These are phyloP conservation scores for Pampusana beccarii DNA, from an alignment of 2,113 vertebrate species.

Conservation along the genomic window DNA sequence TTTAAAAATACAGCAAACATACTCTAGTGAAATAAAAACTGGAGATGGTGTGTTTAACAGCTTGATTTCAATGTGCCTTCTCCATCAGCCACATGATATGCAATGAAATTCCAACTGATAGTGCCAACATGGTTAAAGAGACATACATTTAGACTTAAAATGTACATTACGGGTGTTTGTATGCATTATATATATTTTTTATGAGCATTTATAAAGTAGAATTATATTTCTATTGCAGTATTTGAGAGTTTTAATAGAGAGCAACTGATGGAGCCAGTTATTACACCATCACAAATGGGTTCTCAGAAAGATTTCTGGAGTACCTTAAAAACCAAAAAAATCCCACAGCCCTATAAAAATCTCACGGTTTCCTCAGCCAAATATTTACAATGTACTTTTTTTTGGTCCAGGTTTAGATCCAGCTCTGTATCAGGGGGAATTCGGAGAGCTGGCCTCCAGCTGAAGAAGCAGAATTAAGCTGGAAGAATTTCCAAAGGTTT, in stretches of 20 bases:
- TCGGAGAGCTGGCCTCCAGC: background rate
- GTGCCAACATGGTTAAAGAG: background rate
- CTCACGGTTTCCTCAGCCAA: background rate
- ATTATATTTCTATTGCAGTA: slow-evolving; percentile 26
- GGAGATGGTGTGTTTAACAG: slow-evolving; percentile 51
- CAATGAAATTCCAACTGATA: slow-evolving; percentile 32
- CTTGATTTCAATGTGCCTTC: slow-evolving; percentile 49
- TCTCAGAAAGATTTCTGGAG: slow-evolving; percentile 15
- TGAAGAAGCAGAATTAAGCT: background rate
- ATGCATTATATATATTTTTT: background rate
- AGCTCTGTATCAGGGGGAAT: background rate
- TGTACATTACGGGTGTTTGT: background rate
- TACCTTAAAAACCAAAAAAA: slow-evolving; percentile 3
- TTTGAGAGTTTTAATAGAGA: slow-evolving; percentile 38
- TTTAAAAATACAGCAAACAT: slow-evolving; percentile 55
- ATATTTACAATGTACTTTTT: background rate
- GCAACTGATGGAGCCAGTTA: background rate
- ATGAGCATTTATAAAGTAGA: slow-evolving; percentile 4
- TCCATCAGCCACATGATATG: slow-evolving; percentile 6
- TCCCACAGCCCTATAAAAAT: background rate
- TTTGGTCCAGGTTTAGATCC: background rate
- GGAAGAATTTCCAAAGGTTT: background rate
- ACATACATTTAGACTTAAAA: slow-evolving; percentile 27
- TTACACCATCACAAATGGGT: background rate
- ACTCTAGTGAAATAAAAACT: slow-evolving; percentile 49